Conservation (phyloP, 2,797 vertebrate genomes). For the Paguma larvata region DNA sequence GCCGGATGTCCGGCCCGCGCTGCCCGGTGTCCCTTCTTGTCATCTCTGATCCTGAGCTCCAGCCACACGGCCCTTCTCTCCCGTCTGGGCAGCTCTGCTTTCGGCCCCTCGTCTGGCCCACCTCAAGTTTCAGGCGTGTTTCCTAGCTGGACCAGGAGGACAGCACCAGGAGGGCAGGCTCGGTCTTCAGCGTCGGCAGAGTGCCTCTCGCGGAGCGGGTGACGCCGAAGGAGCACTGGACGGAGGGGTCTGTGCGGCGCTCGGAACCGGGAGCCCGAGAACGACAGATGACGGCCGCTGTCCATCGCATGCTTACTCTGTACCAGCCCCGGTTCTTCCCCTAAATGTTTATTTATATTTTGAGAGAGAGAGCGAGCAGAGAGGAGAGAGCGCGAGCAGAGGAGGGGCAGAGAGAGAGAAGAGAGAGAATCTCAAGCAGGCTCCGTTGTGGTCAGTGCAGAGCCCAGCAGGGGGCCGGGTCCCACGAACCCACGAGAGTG, state of each 20-base stretch:
- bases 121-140: neutral
- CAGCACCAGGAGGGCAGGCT: neutral
- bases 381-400: no score
- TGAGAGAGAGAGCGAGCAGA: no score
- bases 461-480: no score
- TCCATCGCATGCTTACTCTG: rapidly evolving
- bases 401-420: no score
- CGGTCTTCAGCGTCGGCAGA: neutral
- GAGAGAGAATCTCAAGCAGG: no score
- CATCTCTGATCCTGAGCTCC: neutral
- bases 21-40: rapidly evolving
- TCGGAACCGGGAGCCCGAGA: neutral
- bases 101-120: neutral
- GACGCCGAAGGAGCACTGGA: neutral
- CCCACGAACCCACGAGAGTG: no score
- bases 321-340: no score
- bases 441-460: no score
- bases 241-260: neutral
- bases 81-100: neutral
- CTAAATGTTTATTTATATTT: no score
- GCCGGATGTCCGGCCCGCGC: neutral
- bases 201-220: neutral
- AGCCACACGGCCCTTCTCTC: neutral
- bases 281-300: neutral
- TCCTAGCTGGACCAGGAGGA: neutral